These are phyloP conservation scores for Morone saxatilis DNA, from an alignment of 2,113 vertebrate genomes.

Conservation along the genomic window DNA sequence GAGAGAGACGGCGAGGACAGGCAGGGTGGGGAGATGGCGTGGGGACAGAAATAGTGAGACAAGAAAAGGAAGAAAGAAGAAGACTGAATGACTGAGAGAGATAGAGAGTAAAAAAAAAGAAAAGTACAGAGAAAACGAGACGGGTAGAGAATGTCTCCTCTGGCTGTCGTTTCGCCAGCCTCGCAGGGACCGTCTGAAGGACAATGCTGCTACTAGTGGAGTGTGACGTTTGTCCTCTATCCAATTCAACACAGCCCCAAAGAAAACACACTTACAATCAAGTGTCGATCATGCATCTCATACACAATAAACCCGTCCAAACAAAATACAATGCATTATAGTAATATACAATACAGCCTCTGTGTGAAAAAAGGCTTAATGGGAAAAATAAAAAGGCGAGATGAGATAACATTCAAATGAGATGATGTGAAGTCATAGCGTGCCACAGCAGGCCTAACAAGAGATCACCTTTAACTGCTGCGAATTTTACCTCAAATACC, in stretches of 20 bases:
- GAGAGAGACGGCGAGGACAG: constrained; percentile 60
- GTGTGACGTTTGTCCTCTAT: constrained; percentile 80
- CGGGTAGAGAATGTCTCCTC: constrained; percentile 78
- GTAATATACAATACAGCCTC: constrained; percentile 36
- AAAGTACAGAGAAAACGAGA: constrained; percentile 55
- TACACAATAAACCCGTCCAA: constrained; percentile 54
- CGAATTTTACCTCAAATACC: constrained; percentile 1
- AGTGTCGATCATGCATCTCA: constrained; percentile 70
- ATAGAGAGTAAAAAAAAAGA: constrained; percentile 45
- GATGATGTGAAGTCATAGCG: constrained; percentile 23
- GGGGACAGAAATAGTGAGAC: constrained; percentile 73
- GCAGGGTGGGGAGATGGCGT: constrained; percentile 44
- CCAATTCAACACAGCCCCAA: constrained; percentile 72
- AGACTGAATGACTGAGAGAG: constrained; percentile 62
- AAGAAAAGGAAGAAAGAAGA: constrained; percentile 66
- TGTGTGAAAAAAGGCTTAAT: not conserved
- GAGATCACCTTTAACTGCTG: constrained; percentile 30
- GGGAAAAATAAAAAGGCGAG: constrained; percentile 35
- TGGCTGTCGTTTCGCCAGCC: constrained; percentile 74
- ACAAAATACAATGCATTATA: constrained; percentile 44
- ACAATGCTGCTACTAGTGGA: constrained; percentile 79
- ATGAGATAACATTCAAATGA: constrained; percentile 52
- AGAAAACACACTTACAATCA: constrained; percentile 77
- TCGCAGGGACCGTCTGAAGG: constrained; percentile 79
- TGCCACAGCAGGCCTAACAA: constrained; percentile 17